Evolutionary conservation across 2,797 vertebrate species (phyloP).

Genomic region (Pampus argenteus): DNA sequence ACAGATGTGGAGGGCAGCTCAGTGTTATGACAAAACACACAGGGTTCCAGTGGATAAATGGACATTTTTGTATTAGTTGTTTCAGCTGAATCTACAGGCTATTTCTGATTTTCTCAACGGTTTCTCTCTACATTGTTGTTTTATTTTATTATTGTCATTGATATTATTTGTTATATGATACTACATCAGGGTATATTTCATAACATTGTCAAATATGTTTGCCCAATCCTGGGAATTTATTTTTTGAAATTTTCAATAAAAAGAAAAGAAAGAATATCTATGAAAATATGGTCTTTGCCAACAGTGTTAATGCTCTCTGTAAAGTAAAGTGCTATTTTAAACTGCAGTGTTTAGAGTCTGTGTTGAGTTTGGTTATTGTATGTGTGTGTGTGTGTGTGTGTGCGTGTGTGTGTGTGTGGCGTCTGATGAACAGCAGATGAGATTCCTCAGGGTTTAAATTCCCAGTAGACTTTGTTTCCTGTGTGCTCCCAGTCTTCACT

Average conservation of each 20-base stretch:
- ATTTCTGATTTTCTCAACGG: background rate
- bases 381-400: constrained; percentile 37
- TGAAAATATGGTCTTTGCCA: constrained; percentile 21
- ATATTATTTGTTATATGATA: too few species aligned
- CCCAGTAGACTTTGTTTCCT: constrained; percentile 81
- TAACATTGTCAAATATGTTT: too few species aligned
- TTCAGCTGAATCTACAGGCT: constrained; percentile 10
- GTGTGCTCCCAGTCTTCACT: constrained; percentile 68
- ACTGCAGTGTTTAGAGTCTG: constrained; percentile 51
- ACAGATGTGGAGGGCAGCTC: constrained; percentile 56
- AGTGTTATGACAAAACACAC: constrained; percentile 40
- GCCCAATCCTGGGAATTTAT: too few species aligned
- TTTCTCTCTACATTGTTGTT: background rate
- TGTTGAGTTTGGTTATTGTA: constrained; percentile 21
- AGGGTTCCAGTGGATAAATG: background rate
- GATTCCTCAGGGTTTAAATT: constrained; percentile 82
- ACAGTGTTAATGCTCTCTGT: constrained; percentile 28
- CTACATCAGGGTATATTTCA: too few species aligned
- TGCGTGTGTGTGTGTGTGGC: constrained; percentile 60
- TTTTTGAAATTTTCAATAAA: too few species aligned
- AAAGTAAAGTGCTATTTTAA: constrained; percentile 65
- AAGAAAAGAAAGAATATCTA: constrained; percentile 12
- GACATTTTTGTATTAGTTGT: constrained; percentile 18
- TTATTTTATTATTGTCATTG: too few species aligned
- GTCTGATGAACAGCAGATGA: constrained; percentile 80